These are phyloP conservation scores for Nymphalis io DNA, from an alignment of 1,140 invertebrate genomes.

Conservation along the genomic window DNA sequence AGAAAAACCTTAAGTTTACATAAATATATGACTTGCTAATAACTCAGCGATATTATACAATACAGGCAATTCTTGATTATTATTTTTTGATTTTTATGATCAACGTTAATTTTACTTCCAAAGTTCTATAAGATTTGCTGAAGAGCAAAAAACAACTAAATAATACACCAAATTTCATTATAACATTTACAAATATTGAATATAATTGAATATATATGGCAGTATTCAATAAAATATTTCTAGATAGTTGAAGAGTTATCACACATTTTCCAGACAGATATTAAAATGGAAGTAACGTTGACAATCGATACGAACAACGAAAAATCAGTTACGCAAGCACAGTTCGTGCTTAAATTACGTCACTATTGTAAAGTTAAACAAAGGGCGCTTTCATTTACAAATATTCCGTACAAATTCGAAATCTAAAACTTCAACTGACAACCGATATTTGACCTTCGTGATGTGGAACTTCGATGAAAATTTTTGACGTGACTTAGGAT, in stretches of 20 bases:
- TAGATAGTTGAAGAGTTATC: not conserved
- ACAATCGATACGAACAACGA: not conserved
- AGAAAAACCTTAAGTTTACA: too few relatives aligned
- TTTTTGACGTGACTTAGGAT: not conserved
- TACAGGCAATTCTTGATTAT: too few relatives aligned
- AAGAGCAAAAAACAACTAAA: too few relatives aligned
- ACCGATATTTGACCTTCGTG: constrained; percentile 19
- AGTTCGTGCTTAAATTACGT: not conserved
- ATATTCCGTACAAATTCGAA: constrained; percentile 5
- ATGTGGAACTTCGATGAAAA: constrained; percentile 7
- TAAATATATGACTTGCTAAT: too few relatives aligned
- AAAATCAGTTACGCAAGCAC: constrained; percentile 2
- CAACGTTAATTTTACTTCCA: too few relatives aligned
- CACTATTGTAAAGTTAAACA: constrained; percentile 7
- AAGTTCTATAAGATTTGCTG: too few relatives aligned
- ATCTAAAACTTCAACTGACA: constrained; percentile 14
- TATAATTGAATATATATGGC: too few relatives aligned
- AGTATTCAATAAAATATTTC: too few relatives aligned
- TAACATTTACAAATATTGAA: too few relatives aligned
- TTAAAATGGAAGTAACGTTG: not conserved
- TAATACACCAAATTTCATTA: too few relatives aligned
- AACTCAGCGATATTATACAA: too few relatives aligned
- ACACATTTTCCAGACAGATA: not conserved
- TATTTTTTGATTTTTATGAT: too few relatives aligned
- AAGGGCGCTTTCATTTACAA: constrained; percentile 2